phyloP scores from a whole-genome alignment of 1,140 invertebrate species.

The Nephotettix cincticeps region DNA sequence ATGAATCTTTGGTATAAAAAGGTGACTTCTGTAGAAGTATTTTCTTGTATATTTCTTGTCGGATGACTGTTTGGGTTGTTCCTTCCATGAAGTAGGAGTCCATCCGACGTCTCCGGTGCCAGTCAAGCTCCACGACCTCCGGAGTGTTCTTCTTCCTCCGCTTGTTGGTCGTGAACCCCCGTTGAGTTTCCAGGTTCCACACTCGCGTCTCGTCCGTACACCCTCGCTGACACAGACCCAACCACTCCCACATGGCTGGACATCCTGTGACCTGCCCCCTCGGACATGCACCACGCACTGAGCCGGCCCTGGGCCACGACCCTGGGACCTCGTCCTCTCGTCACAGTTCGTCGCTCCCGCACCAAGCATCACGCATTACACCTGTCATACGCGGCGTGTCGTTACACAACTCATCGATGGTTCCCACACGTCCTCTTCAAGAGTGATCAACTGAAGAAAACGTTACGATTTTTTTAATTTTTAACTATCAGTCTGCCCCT shows the following conservation, averaged over 20 bases:
- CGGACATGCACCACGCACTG: not conserved
- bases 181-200: conserved; percentile 1
- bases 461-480: no score
- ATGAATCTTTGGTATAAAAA: conserved; percentile 1
- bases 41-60: conserved; percentile 7
- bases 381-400: no score
- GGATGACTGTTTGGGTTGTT: not conserved
- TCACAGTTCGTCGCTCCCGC: not conserved
- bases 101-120: conserved; percentile 5
- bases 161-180: not conserved
- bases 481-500: no score
- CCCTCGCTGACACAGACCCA: conserved; percentile 1
- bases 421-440: no score
- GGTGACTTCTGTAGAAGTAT: not conserved
- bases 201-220: not conserved
- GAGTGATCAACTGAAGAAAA: no score
- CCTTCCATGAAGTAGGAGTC: conserved; percentile 16
- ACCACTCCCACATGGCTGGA: not conserved
- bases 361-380: not conserved
- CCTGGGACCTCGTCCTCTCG: not conserved
- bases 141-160: not conserved
- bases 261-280: not conserved
- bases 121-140: not conserved
- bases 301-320: not conserved
- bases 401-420: no score